phyloP scores from a whole-genome alignment of 2,888 invertebrate species.

The Drosophila rellima region DNA sequence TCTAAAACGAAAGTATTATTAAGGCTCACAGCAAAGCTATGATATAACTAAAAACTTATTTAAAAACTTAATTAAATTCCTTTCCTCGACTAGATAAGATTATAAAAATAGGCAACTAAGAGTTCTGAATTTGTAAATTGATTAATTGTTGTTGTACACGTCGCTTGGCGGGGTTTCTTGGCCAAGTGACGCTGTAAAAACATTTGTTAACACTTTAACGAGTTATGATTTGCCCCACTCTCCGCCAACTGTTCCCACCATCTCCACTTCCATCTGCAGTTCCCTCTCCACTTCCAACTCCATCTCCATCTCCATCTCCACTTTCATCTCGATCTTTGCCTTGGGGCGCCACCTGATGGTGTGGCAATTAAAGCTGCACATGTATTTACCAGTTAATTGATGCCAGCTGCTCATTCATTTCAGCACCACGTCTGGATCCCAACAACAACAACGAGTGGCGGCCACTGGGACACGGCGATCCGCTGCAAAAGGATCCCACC shows the following conservation, averaged over 20 bases:
- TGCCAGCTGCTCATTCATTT: slow-evolving; percentile 25
- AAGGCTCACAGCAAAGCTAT: too few relatives aligned
- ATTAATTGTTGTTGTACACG: slow-evolving; percentile 1
- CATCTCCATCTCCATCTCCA: neutral
- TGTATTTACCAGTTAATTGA: slow-evolving; percentile 51
- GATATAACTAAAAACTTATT: too few relatives aligned
- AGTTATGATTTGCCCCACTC: slow-evolving; percentile 67
- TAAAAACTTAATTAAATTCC: too few relatives aligned
- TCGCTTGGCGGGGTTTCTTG: slow-evolving; percentile 5
- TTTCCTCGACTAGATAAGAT: too few relatives aligned
- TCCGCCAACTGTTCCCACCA: too few relatives aligned
- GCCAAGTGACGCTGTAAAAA: slow-evolving; percentile 64
- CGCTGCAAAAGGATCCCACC: slow-evolving; percentile 93
- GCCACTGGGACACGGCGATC: slow-evolving; percentile 93
- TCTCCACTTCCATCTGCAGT: neutral
- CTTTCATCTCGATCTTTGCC: slow-evolving; percentile 2
- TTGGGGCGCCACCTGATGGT: slow-evolving; percentile 24
- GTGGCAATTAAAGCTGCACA: slow-evolving; percentile 66
- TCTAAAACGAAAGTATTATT: too few relatives aligned
- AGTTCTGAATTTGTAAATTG: too few relatives aligned
- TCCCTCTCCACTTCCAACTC: neutral
- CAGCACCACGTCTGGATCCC: slow-evolving; percentile 90
- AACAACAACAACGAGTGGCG: slow-evolving; percentile 92
- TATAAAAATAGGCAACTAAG: too few relatives aligned
- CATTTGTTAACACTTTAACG: slow-evolving; percentile 84